These are phyloP conservation scores for Chelonus insularis DNA, from an alignment of 1,140 invertebrate species.

Conservation along the genomic window DNA sequence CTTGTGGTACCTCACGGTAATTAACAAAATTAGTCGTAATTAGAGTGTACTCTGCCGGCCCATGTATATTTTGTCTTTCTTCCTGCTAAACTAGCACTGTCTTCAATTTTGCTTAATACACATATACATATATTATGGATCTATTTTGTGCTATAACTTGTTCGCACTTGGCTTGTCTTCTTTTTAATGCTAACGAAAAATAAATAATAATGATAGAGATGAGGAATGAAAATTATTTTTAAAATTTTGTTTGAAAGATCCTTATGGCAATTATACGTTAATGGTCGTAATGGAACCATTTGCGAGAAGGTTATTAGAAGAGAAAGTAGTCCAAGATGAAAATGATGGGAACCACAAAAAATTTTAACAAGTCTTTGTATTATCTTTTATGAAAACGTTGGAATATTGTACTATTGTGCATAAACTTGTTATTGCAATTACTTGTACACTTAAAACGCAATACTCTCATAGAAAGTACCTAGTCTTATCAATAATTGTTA, in stretches of 20 bases:
- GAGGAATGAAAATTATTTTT: background rate
- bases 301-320: constrained; percentile 14
- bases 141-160: too few relatives aligned
- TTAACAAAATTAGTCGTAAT: constrained; percentile 58
- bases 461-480: too few relatives aligned
- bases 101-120: constrained; percentile 25
- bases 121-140: background rate
- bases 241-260: too few relatives aligned
- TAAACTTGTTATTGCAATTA: too few relatives aligned
- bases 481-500: too few relatives aligned
- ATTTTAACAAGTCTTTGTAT: constrained; percentile 10
- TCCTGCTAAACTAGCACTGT: background rate
- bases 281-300: background rate
- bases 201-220: background rate
- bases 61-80: constrained; percentile 13
- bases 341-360: constrained; percentile 29
- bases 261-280: too few relatives aligned
- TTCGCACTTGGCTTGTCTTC: too few relatives aligned
- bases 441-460: too few relatives aligned
- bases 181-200: too few relatives aligned
- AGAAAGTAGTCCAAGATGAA: constrained; percentile 5
- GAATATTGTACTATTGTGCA: too few relatives aligned
- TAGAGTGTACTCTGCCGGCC: constrained; percentile 43
- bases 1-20: constrained; percentile 43
- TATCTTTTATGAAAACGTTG: constrained; percentile 2